Base-by-base conservation (phyloP, 2,113 vertebrate genomes). In the Choloepus hoffmanni region DNA sequence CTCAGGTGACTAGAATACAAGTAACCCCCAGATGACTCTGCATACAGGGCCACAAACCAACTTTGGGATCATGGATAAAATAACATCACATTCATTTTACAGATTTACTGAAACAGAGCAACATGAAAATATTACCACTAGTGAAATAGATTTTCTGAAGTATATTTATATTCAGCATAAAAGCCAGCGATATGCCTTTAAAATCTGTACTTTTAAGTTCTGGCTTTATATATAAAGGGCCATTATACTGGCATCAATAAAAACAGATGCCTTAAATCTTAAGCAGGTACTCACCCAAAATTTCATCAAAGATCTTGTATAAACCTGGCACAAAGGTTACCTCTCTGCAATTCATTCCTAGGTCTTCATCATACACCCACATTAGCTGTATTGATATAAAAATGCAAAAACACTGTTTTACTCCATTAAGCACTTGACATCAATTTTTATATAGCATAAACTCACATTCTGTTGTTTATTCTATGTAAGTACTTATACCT, bases 281-380 rank as follows among this genome's bases (percentile, higher is more conserved):
- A 95, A 89, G 36, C 70, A 93, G 97, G 88, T 78, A 98, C 99
- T 99, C 98, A 99, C 99, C 99, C 18, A 99, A 99, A 96, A 99
- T 99, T 98, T 99, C 99, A 99, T 99, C 99, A 98, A 99, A 99
- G 98, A 99, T 99, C 98, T 99, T 99, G 98, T 99, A 99, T 63
- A 99, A 98, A 96, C 99, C 99, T 53, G 99, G 99, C 95, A 99
- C 99, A 96, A 99, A 99, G 24, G 99, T 99, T 98, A 99, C 99
- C 93, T 99, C 99, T 97, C 99, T 98, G 98, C 99, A 99, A 98
- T 99, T 99, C 99, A 99, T 99, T 95, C 99, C 99, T 5, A 99
- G 93, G 10, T 99, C 99, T 98, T 99, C 99, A 98, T 99, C 99
- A 97, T 99, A 99, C 76, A 99, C 99, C 99, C 99, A 99, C 99